A percentile compares a stretch with the other conserved stretches of the same genome.
Evolutionary conservation across 1,140 invertebrate species (phyloP).

Genomic region (Papilio dardanus): DNA sequence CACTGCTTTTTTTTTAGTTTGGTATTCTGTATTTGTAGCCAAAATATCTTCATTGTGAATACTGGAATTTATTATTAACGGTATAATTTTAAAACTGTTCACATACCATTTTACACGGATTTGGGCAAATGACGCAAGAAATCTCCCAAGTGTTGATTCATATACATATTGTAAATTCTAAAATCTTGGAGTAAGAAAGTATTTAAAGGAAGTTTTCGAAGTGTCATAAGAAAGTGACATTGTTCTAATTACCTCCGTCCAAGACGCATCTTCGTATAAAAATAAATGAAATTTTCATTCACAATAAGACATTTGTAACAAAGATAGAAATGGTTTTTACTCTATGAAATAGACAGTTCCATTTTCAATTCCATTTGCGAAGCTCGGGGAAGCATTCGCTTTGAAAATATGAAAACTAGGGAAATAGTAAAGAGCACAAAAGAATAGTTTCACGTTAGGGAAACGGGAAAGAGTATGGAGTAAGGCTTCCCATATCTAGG

Average conservation of each 20-base stretch:
- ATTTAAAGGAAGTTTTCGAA: background rate
- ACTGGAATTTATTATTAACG: background rate
- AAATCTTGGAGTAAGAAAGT: background rate
- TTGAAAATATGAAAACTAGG: slow-evolving; percentile 34
- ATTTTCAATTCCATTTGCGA: slow-evolving; percentile 31
- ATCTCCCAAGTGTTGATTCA: background rate
- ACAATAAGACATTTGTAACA: background rate
- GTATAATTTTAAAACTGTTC: background rate
- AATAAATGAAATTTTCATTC: background rate
- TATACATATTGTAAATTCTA: too few species aligned
- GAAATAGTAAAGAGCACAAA: slow-evolving; percentile 23
- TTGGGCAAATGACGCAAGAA: background rate
- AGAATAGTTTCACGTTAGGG: slow-evolving; percentile 26
- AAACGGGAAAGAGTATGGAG: slow-evolving; percentile 22
- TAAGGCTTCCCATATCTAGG: slow-evolving; percentile 46
- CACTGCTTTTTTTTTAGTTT: background rate
- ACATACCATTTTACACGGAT: background rate
- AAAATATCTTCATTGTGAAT: background rate
- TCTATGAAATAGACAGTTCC: slow-evolving; percentile 14
- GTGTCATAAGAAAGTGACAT: background rate
- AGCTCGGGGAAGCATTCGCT: slow-evolving; percentile 8
- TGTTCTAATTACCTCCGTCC: background rate
- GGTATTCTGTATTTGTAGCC: background rate
- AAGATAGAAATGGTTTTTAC: background rate
- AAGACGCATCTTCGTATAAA: background rate